phyloP scores from a whole-genome alignment of 2,888 invertebrate species.

The Cephus nigrinus region DNA sequence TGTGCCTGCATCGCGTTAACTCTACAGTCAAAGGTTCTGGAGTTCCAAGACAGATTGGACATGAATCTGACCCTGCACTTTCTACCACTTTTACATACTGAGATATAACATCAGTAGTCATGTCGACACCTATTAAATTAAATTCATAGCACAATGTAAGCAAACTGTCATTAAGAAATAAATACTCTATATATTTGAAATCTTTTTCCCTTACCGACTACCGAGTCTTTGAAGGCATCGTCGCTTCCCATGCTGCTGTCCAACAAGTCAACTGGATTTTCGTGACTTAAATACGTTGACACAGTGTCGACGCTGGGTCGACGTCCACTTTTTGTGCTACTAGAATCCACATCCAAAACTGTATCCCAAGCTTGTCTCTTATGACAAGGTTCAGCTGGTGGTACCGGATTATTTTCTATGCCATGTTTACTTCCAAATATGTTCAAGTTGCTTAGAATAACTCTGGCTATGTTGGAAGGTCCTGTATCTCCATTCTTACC shows the following conservation, averaged over 20 bases:
- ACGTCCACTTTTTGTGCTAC: conserved; percentile 81
- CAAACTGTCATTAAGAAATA: not conserved
- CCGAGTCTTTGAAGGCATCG: conserved; percentile 73
- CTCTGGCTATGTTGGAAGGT: conserved; percentile 77
- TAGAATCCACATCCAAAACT: conserved; percentile 75
- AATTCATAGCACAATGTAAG: not conserved
- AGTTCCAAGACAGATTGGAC: conserved; percentile 76
- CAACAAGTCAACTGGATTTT: conserved; percentile 78
- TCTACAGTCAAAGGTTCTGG: conserved; percentile 71
- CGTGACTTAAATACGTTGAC: conserved; percentile 88
- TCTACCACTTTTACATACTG: conserved; percentile 77
- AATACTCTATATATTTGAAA: not conserved
- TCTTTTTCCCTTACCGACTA: conserved; percentile 64
- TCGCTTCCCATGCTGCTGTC: conserved; percentile 80
- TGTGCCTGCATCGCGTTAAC: conserved; percentile 80
- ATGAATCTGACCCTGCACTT: conserved; percentile 76
- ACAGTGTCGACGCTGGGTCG: conserved; percentile 89
- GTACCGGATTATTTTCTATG: conserved; percentile 46
- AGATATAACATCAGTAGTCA: conserved; percentile 74
- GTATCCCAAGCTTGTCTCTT: conserved; percentile 61
- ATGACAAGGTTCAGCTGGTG: conserved; percentile 45
- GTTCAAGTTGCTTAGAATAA: conserved; percentile 83
- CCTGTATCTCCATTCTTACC: conserved; percentile 66
- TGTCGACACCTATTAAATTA: conserved; percentile 66
- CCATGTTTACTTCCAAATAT: conserved; percentile 74